A percentile compares a stretch with the other conserved stretches of the same genome.
Evolutionary conservation across 2,797 vertebrate species (phyloP).

Genomic region (Neosilurus mollespiculum): DNA sequence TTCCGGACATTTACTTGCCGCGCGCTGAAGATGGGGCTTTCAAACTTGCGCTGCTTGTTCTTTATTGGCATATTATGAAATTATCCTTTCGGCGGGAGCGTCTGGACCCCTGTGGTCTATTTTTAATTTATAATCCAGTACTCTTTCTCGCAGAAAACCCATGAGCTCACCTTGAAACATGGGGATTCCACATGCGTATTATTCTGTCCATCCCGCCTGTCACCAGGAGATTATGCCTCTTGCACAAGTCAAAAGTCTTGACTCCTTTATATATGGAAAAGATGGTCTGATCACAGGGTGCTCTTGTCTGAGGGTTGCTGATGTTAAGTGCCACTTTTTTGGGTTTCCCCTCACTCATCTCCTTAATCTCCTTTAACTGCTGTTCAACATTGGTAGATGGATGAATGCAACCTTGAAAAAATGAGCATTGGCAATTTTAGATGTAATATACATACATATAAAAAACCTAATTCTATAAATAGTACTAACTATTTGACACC

Average conservation of each 20-base stretch:
- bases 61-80: too few relatives aligned
- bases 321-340: constrained; percentile 58
- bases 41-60: too few relatives aligned
- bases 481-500: constrained; percentile 37
- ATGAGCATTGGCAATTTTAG: background rate
- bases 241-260: constrained; percentile 72
- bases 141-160: background rate
- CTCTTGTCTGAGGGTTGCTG: constrained; percentile 62
- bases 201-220: constrained; percentile 74
- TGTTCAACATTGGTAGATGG: constrained; percentile 69
- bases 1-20: too few relatives aligned
- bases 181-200: constrained; percentile 77
- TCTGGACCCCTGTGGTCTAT: too few relatives aligned
- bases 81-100: too few relatives aligned
- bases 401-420: constrained; percentile 62
- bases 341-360: constrained; percentile 62
- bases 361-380: constrained; percentile 70
- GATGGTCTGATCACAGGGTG: constrained; percentile 65
- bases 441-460: background rate
- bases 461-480: background rate
- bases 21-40: too few relatives aligned
- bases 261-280: constrained; percentile 72
- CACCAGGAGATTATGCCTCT: constrained; percentile 70
- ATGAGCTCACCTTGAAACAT: constrained; percentile 64
- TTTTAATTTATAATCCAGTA: too few relatives aligned